These are phyloP conservation scores for Eptesicus fuscus DNA, from an alignment of 2,113 vertebrate species.

Conservation along the genomic window DNA sequence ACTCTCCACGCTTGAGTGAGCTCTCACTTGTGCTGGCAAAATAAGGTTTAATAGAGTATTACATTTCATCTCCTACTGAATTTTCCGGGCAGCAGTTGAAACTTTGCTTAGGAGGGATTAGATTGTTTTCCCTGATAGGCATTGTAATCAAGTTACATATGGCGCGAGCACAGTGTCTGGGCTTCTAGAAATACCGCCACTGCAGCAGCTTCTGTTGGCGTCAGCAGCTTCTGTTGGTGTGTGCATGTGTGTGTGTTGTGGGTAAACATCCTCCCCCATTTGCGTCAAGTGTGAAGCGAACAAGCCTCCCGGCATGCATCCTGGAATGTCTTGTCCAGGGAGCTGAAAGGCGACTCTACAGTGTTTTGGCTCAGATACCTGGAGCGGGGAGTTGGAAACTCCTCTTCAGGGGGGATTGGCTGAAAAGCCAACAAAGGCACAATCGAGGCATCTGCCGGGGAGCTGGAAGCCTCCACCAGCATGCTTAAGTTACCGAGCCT, in stretches of 20 bases:
- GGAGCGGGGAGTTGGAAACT: constrained; percentile 24
- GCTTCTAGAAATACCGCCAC: constrained; percentile 53
- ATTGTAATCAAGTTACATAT: not conserved
- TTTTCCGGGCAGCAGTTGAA: constrained; percentile 67
- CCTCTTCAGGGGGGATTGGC: constrained; percentile 46
- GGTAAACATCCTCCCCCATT: constrained; percentile 69
- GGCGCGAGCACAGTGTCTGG: constrained; percentile 32
- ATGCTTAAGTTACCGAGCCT: not conserved
- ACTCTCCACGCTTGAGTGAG: constrained; percentile 79
- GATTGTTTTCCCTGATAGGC: constrained; percentile 48
- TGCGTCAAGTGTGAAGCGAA: constrained; percentile 71
- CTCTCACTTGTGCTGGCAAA: constrained; percentile 79
- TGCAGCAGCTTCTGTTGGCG: constrained; percentile 56
- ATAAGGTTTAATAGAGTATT: constrained; percentile 83
- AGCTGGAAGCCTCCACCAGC: constrained; percentile 25
- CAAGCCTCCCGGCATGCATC: constrained; percentile 57
- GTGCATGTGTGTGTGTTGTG: constrained; percentile 66
- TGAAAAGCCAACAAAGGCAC: constrained; percentile 62
- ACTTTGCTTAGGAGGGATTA: constrained; percentile 59
- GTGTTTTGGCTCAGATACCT: constrained; percentile 60
- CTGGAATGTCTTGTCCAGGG: constrained; percentile 64
- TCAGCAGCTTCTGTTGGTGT: constrained; percentile 63
- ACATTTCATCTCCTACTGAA: constrained; percentile 78
- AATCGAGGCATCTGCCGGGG: constrained; percentile 25
- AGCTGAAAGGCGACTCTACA: constrained; percentile 57